These are phyloP conservation scores for Pseudoips prasinana DNA, from an alignment of 2,888 invertebrate species.

Conservation along the genomic window DNA sequence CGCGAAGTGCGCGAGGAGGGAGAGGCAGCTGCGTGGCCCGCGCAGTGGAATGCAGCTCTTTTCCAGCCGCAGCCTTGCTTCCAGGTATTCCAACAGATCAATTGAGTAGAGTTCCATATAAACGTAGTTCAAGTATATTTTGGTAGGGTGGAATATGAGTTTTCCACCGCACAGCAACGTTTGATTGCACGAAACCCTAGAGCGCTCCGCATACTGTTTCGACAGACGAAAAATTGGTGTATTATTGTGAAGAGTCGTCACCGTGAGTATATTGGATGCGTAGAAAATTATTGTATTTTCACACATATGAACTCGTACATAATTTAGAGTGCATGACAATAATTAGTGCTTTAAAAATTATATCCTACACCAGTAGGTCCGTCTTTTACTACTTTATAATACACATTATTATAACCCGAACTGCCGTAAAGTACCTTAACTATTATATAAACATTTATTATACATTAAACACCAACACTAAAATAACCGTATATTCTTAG, in stretches of 20 bases:
- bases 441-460: background rate
- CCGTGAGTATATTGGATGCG: slow-evolving; percentile 36
- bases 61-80: slow-evolving; percentile 78
- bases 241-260: slow-evolving; percentile 38
- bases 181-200: no score
- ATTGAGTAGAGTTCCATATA: slow-evolving; percentile 65
- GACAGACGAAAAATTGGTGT: slow-evolving; percentile 52
- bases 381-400: slow-evolving; percentile 24
- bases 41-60: slow-evolving; percentile 65
- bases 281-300: slow-evolving; percentile 32
- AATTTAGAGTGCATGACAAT: slow-evolving; percentile 76
- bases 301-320: slow-evolving; percentile 30
- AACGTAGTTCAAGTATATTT: slow-evolving; percentile 47
- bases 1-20: slow-evolving; percentile 47
- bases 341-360: slow-evolving; percentile 67
- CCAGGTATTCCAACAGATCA: slow-evolving; percentile 82
- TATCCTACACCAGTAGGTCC: slow-evolving; percentile 40
- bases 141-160: slow-evolving; percentile 48
- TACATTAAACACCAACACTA: slow-evolving; percentile 11
- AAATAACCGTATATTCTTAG: slow-evolving; percentile 22
- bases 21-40: slow-evolving; percentile 54
- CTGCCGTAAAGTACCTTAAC: slow-evolving; percentile 27
- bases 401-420: slow-evolving; percentile 20
- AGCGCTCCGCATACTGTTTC: slow-evolving; percentile 26
- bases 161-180: slow-evolving; percentile 4